Percentiles rank a stretch among this genome's conserved stretches.
phyloP scores from a whole-genome alignment of 2,113 vertebrate species.

The Clarias batrachus region DNA sequence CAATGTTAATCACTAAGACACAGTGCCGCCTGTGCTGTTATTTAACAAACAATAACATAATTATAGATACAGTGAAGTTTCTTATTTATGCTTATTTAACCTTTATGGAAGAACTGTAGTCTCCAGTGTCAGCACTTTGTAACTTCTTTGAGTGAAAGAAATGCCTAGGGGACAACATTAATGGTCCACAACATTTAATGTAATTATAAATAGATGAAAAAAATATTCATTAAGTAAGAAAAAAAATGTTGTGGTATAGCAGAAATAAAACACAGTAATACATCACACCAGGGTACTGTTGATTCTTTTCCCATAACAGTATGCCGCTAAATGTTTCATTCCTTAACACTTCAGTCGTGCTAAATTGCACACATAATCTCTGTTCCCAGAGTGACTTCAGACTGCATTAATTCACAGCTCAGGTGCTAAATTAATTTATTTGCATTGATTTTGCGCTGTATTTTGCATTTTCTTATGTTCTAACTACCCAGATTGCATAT shows the following conservation, averaged over 20 bases:
- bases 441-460: not conserved
- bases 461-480: not conserved
- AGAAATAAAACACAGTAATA: not conserved
- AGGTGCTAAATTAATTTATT: conserved; percentile 4
- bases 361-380: not conserved
- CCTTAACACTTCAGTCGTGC: not conserved
- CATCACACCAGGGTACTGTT: not conserved
- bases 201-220: not conserved
- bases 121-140: not conserved
- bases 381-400: not conserved
- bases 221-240: not conserved
- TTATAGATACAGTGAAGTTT: not conserved
- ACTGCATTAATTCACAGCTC: not conserved
- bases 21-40: not conserved
- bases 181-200: no score
- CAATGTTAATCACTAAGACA: no score
- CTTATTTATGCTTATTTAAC: not conserved
- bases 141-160: no score
- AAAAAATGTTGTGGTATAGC: not conserved
- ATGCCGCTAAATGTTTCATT: not conserved
- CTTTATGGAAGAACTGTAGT: not conserved
- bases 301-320: not conserved
- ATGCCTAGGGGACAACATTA: no score
- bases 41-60: not conserved
- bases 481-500: not conserved